These are phyloP conservation scores for Leucoraja erinaceus DNA, from an alignment of 2,113 vertebrate species.

Conservation along the genomic window DNA sequence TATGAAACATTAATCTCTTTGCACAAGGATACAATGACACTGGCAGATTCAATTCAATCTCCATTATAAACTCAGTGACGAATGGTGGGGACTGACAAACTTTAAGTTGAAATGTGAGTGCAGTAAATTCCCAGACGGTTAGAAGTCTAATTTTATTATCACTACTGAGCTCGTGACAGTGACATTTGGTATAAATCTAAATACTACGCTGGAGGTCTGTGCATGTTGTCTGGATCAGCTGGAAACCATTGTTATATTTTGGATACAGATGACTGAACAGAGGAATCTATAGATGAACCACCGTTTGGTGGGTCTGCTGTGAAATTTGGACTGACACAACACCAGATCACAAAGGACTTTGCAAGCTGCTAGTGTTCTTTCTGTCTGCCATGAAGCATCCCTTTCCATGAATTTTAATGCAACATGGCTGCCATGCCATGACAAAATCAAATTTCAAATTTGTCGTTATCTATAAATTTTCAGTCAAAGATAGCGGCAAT, in stretches of 20 bases:
- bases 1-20: constrained; percentile 28
- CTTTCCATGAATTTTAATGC: neutral
- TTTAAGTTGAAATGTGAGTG: neutral
- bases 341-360: neutral
- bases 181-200: neutral
- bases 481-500: neutral
- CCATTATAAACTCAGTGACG: constrained; percentile 2
- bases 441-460: neutral
- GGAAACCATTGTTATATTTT: neutral
- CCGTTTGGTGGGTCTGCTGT: neutral
- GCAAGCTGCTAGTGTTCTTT: neutral
- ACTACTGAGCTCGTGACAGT: neutral
- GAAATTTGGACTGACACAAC: neutral
- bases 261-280: neutral
- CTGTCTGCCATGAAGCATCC: neutral
- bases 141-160: neutral
- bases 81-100: neutral
- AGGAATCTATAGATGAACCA: neutral
- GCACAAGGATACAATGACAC: constrained; percentile 14
- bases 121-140: neutral
- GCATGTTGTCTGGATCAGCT: neutral
- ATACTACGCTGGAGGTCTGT: neutral
- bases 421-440: neutral
- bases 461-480: neutral
- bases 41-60: constrained; percentile 11